Percentiles rank a stretch among this genome's conserved stretches.
Conservation (phyloP, 2,113 vertebrate species). For the Halichoerus grypus region DNA sequence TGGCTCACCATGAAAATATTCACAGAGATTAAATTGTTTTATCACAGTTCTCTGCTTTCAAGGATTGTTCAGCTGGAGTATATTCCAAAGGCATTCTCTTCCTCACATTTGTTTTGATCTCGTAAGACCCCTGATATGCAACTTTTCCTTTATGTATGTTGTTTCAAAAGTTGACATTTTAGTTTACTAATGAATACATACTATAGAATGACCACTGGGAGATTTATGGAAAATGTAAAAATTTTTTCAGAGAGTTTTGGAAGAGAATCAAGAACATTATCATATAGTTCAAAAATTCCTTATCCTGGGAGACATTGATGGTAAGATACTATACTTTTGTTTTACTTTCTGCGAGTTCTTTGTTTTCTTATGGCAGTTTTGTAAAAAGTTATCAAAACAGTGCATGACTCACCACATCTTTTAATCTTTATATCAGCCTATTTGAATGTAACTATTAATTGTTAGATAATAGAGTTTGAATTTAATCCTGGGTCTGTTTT, state of each 20-base stretch:
- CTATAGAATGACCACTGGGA: slow-evolving; percentile 3
- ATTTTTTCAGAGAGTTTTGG: slow-evolving; percentile 93
- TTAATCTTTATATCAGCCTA: background rate
- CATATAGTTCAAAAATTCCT: slow-evolving; percentile 98
- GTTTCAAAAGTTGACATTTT: slow-evolving; percentile 45
- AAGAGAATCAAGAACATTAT: slow-evolving; percentile 96
- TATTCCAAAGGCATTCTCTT: background rate
- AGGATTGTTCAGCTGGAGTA: background rate
- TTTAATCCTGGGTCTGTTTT: slow-evolving; percentile 30
- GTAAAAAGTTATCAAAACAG: slow-evolving; percentile 21
- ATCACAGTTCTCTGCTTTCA: background rate
- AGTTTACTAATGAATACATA: slow-evolving; percentile 11
- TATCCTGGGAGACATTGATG: slow-evolving; percentile 96
- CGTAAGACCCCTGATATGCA: background rate
- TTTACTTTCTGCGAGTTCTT: slow-evolving; percentile 60
- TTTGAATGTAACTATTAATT: slow-evolving; percentile 7
- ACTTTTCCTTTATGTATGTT: background rate
- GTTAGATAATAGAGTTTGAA: background rate
- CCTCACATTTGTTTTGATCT: background rate
- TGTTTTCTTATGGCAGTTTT: slow-evolving; percentile 51
- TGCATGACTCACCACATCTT: background rate
- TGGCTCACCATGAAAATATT: background rate
- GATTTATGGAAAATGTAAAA: slow-evolving; percentile 75
- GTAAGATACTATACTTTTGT: slow-evolving; percentile 86
- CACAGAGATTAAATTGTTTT: slow-evolving; percentile 23